A percentile compares a stretch with the other conserved stretches of the same genome.
These are phyloP conservation scores for Desmodus rotundus DNA, from an alignment of 2,113 vertebrate genomes.

Conservation along the genomic window DNA sequence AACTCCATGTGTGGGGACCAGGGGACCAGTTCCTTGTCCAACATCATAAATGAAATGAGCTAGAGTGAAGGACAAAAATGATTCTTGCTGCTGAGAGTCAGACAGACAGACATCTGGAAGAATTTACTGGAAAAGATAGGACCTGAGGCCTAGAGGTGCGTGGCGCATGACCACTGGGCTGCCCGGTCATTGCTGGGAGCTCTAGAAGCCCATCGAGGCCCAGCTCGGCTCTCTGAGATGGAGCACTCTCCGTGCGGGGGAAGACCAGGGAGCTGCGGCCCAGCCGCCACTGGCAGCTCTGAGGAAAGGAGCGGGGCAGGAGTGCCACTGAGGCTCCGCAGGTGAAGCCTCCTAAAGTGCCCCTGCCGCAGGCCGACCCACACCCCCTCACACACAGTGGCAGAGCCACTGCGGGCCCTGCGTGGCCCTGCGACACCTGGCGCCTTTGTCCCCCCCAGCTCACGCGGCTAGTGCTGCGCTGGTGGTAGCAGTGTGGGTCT, in stretches of 20 bases:
- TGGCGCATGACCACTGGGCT: background rate
- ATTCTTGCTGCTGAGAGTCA: background rate
- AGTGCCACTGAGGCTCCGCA: accelerated
- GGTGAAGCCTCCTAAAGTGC: background rate
- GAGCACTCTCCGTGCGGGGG: accelerated
- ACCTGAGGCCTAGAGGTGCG: background rate
- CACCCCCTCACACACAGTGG: accelerated
- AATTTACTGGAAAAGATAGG: background rate
- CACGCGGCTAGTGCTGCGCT: accelerated
- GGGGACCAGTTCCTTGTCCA: background rate
- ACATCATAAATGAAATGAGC: background rate
- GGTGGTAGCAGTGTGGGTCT: accelerated
- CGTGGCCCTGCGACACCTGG: background rate
- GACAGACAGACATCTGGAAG: background rate
- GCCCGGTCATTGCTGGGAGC: background rate
- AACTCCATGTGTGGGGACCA: background rate
- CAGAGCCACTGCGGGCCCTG: background rate
- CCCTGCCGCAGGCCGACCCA: background rate
- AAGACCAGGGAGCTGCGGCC: background rate
- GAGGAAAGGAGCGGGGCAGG: background rate
- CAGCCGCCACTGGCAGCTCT: accelerated
- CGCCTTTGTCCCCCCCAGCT: background rate
- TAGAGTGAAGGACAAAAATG: background rate
- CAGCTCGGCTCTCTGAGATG: background rate
- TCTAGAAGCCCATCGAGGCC: background rate